These are phyloP conservation scores for Rugalucina vietnamica DNA, from an alignment of 2,888 invertebrate species.

Conservation along the genomic window DNA sequence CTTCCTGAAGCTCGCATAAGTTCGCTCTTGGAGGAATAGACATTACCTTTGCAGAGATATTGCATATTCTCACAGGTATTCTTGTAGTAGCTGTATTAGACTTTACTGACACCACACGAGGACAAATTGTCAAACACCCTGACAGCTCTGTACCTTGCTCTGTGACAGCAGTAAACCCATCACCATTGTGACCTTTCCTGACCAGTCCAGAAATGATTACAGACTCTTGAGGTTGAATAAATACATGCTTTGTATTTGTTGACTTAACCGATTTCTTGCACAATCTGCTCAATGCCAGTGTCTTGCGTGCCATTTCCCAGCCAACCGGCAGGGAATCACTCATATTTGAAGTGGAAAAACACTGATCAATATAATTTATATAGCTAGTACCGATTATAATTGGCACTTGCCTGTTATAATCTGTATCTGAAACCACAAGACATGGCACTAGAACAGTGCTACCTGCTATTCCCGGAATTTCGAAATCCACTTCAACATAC, in stretches of 20 bases:
- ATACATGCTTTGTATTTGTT: neutral
- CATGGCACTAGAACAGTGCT: neutral
- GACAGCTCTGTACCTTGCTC: neutral
- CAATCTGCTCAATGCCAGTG: neutral
- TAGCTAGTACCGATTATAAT: conserved; percentile 3
- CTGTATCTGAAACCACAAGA: neutral
- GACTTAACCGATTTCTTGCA: neutral
- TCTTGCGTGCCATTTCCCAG: neutral
- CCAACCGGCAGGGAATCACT: neutral
- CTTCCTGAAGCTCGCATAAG: neutral
- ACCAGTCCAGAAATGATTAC: neutral
- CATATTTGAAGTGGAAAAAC: neutral
- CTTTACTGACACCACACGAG: neutral
- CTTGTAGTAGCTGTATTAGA: neutral
- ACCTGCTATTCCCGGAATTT: neutral
- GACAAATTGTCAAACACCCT: neutral
- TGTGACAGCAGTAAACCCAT: neutral
- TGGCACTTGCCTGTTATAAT: neutral
- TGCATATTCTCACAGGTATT: neutral
- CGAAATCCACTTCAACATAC: neutral
- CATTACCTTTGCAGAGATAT: conserved; percentile 5
- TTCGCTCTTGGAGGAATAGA: neutral
- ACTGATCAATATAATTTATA: neutral
- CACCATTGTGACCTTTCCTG: neutral
- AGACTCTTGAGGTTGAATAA: neutral